Evolutionary conservation across 2,888 invertebrate genomes (phyloP), one percentile per base, ranked within the genome.

Genomic region (Clostera curtula): DNA sequence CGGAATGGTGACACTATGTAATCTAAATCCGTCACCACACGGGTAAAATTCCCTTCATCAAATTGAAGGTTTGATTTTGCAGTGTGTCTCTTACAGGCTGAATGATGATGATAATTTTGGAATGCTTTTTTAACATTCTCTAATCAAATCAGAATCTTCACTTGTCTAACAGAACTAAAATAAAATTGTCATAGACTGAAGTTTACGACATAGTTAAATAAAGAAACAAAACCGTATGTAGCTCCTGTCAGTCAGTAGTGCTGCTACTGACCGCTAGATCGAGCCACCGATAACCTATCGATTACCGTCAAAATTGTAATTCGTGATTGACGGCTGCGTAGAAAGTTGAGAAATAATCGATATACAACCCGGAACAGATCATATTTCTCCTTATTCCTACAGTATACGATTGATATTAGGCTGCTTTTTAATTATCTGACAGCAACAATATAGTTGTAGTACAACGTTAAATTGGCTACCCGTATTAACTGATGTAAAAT

Each of bases 261-360:
- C 43, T 36, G 65, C 75, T 75, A 73, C 70, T 61, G 60, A 34
- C 63, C 66, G 58, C 54, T 59, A 75, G 76, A 74, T 79, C 31
- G 64, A 59, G 59, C 54, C 40, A 66, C 61, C 43, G 68, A 73
- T 71, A 70, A 67, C 52, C 52, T 66, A 67, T 70, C 67, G 63
- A 69, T 70, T 72, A 74, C 68, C 59, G 61, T 56, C 62, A 56
- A 52, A 56, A 43, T 42, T 40, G 39, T 55, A 48, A 47, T 47
- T 53, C 44, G 30, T 69, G 72, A 72, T 70, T 69, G 70, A 73
- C 66, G 62, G 70, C 72, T 64, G 62, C 51, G 43, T 69, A 67
- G 67, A 73, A 70, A 71, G 69, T 63, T 49, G 38, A 27, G 40
- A 43, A 41, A 43, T 19, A 26, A 38, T 22, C 23, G 21, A 19